Base-by-base conservation (phyloP, 1,140 invertebrate genomes). In the Coboldia fuscipes region DNA sequence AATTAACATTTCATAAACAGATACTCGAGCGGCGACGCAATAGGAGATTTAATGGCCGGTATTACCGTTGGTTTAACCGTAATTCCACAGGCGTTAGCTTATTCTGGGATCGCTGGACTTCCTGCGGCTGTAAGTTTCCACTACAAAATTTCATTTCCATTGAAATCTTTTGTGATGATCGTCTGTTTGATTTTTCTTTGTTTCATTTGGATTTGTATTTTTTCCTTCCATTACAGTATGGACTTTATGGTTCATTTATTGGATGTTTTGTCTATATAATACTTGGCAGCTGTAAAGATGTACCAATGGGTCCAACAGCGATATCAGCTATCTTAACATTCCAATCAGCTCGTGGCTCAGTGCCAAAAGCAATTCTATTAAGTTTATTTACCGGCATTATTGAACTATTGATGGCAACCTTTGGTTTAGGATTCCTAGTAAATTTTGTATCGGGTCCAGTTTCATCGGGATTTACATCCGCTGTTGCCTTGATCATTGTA, bases 381-480 rank as follows among this genome's bases (percentile, higher is more conserved):
- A 73, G 71, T 34, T 82, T 94, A 36, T 54, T 90, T 1, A 65
- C 65, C n/a, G 89, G 89, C 5, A 43, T 82, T 14, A 66, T 92
- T 2, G 75, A 88, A 47, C 47, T 93, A 5, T 40, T 83, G 1
- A 84, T 92, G 76, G 86, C 84, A 3, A 45, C 89, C 15, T 68
- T 90, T 18, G 82, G 89, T 29, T 60, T 93, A 34, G 81, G 88
- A 30, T 89, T 92, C 49, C 58, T 96, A 21, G 80, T 93, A 37
- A 83, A 93, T 53, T 94, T 90, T 50, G 85, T 96, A 0, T 90
- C 85, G 0, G 79, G 81, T 3, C 84, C 88, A 1, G 88, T 94
- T 1, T 86, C 85, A 26, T 88, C 80, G 3, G 85, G 85, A 6
- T 94, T 93, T 48, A 93, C 86, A 0, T 86, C 83, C 8, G 88